phyloP scores from a whole-genome alignment of 2,113 vertebrate genomes.

The Lophura nycthemera region DNA sequence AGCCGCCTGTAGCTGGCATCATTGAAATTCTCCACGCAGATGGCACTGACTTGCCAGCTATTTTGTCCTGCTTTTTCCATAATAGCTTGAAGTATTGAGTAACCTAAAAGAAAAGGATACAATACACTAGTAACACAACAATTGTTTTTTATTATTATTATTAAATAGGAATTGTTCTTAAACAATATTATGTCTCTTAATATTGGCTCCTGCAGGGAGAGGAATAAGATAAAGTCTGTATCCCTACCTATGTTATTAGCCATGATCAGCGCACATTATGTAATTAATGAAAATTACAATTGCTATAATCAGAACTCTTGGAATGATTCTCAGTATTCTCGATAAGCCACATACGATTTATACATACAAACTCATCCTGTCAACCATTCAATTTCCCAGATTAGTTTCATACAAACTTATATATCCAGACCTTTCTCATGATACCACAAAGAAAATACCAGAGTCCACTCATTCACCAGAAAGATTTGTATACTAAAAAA shows the following conservation, averaged over 20 bases:
- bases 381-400: neutral
- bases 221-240: neutral
- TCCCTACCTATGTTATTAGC: neutral
- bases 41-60: conserved; percentile 98
- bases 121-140: conserved; percentile 41
- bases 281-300: neutral
- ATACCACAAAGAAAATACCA: neutral
- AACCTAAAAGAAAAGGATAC: conserved; percentile 84
- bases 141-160: neutral
- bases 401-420: neutral
- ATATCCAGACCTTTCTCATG: neutral
- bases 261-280: rapidly evolving
- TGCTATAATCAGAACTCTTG: neutral
- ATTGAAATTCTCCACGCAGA: conserved; percentile 99
- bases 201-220: neutral
- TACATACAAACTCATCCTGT: neutral
- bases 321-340: neutral
- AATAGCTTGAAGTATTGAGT: conserved; percentile 98
- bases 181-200: conserved; percentile 12
- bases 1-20: conserved; percentile 94
- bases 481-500: neutral
- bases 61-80: conserved; percentile 99
- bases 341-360: neutral
- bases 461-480: neutral
- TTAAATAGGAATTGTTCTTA: conserved; percentile 24